phyloP scores from a whole-genome alignment of 2,797 vertebrate species.

The Aplochiton taeniatus region DNA sequence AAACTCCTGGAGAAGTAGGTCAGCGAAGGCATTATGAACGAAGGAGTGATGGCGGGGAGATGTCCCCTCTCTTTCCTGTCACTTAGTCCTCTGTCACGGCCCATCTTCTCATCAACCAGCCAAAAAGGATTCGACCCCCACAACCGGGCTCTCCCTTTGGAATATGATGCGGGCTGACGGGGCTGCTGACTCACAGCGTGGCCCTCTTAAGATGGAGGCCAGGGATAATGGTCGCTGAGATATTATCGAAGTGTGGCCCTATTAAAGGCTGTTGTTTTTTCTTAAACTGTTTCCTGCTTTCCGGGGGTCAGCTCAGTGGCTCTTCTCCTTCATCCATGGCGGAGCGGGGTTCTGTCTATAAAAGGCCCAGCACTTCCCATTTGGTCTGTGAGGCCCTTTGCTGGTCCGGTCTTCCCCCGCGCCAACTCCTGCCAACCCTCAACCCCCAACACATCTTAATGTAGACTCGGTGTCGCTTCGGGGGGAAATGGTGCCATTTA shows the following conservation, averaged over 20 bases:
- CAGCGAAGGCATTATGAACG: constrained; percentile 58
- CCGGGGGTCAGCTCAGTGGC: constrained; percentile 52
- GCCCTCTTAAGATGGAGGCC: constrained; percentile 57
- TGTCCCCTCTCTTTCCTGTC: constrained; percentile 41
- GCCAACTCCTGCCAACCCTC: constrained; percentile 11
- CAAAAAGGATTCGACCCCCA: constrained; percentile 5
- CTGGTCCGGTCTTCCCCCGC: constrained; percentile 53
- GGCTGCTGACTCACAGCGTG: constrained; percentile 71
- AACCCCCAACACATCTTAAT: constrained; percentile 63
- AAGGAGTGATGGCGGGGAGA: constrained; percentile 44
- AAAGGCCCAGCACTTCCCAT: constrained; percentile 50
- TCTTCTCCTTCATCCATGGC: constrained; percentile 63
- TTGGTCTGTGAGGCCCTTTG: constrained; percentile 62
- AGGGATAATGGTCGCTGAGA: constrained; percentile 35
- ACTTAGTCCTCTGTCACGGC: constrained; percentile 51
- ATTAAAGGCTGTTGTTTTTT: constrained; percentile 67
- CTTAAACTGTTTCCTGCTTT: constrained; percentile 61
- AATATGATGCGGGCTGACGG: constrained; percentile 23
- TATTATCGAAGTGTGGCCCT: constrained; percentile 75
- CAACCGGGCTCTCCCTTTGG: too few relatives aligned
- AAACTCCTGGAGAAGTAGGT: constrained; percentile 59
- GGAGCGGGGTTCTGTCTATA: constrained; percentile 52
- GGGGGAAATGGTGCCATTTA: constrained; percentile 64
- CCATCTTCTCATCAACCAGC: constrained; percentile 22
- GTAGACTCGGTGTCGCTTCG: constrained; percentile 63